phyloP scores from a whole-genome alignment of 2,113 vertebrate species.

The Hydropotes inermis region DNA sequence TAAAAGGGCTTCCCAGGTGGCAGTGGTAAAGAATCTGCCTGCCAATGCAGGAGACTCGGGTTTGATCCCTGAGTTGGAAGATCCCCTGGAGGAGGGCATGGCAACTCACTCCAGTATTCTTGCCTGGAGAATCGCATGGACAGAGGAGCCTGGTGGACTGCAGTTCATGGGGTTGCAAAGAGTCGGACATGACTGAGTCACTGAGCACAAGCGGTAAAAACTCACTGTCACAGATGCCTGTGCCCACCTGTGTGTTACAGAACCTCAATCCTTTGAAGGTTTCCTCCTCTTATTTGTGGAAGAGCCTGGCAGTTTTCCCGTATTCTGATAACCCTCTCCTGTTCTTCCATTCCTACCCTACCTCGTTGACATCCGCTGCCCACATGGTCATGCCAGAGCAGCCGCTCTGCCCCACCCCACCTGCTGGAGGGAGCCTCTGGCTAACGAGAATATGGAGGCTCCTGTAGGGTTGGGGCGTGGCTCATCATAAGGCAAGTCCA shows the following conservation, averaged over 20 bases:
- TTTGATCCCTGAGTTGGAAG: neutral
- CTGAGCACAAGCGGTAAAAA: neutral
- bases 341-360: neutral
- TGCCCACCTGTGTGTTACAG: neutral
- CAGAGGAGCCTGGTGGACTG: neutral
- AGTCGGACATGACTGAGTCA: neutral
- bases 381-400: neutral
- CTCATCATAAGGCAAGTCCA: neutral
- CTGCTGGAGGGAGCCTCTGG: neutral
- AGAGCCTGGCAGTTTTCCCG: neutral
- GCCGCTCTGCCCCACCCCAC: neutral
- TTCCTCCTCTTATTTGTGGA: neutral
- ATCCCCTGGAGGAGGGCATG: neutral
- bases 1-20: neutral
- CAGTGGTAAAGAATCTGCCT: neutral
- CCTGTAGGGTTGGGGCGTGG: neutral
- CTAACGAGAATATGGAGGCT: neutral
- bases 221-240: neutral
- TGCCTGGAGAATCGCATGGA: neutral
- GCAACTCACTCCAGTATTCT: neutral
- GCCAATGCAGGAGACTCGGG: neutral
- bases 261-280: neutral
- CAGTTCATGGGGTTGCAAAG: neutral
- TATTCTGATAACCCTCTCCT: neutral
- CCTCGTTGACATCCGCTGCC: neutral